Base-by-base conservation (phyloP, 2,888 invertebrate genomes). In the Tetheella fluctuosa region DNA sequence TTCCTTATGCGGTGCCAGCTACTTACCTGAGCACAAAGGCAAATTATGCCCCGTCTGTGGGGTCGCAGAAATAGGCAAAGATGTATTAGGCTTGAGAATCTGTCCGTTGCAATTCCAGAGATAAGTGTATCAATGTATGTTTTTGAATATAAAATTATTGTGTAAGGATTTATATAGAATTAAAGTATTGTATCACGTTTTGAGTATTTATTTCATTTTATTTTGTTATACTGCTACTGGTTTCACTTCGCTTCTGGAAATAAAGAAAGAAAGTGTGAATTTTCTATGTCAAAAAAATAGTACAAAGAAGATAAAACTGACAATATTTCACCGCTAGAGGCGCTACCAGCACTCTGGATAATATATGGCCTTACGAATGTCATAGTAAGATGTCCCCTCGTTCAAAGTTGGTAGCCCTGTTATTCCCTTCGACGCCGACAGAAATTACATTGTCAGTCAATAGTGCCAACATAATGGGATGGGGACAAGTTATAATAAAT, bases 51-150 rank as follows among this genome's bases (percentile, higher is more conserved):
- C 95, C 8, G 95, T 98, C 0, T 98, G 98, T 74, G 95, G 95
- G 39, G 97, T 98, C 3, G 96, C 99, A 0, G 97, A 98, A 85
- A 96, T 99, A 59, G 99, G 99, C 1, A 98, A 97, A 85, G 97
- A 98, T 77, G 95, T 96, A 34, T 94, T 97, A 68, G 99, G 99
- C 1, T 93, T 99, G 54, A 95, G 97, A 84, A 98, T 99, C 83
- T 97, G 97, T 60, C 89, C 89, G 0, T 56, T 91, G 28, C 93
- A 93, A 65, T 93, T 92, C 79, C 89, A 89, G 83, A 90, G 93
- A 88, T 93, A 91, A 80, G 68, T 58, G 25, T 1, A 56, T 23
- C 52, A 57, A 54, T 54, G 57, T 67, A 61, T 64, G 30, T 62
- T 59, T 61, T 59, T 69, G 63, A 69, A 69, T 65, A 67, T 76